Conservation (phyloP, 2,888 invertebrate species). For the Drosophila mulleri region DNA sequence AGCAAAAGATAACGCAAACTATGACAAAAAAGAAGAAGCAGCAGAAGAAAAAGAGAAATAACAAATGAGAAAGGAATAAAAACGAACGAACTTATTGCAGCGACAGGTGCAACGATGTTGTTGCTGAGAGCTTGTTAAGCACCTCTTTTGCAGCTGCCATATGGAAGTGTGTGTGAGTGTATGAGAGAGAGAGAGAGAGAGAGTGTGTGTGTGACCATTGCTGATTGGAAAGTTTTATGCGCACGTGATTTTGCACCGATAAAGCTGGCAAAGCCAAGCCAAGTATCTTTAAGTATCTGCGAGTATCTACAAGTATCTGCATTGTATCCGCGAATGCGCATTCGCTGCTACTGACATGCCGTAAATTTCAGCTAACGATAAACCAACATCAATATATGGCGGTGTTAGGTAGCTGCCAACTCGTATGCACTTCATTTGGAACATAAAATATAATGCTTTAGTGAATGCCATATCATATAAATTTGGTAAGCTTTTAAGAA, state of each 20-base stretch:
- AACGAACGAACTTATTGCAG: constrained; percentile 56
- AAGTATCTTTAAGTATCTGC: constrained; percentile 23
- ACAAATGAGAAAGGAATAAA: background rate
- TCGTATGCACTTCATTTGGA: constrained; percentile 11
- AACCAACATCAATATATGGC: constrained; percentile 27
- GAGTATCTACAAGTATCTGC: constrained; percentile 24
- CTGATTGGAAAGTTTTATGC: constrained; percentile 80
- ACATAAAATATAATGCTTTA: background rate
- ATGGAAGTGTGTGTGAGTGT: background rate
- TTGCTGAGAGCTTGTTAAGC: constrained; percentile 75
- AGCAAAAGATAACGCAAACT: constrained; percentile 65
- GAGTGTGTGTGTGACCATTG: constrained; percentile 15
- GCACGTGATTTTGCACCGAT: constrained; percentile 74
- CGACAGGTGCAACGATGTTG: constrained; percentile 42
- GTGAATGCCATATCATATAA: background rate
- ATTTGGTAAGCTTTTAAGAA: background rate
- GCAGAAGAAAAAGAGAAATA: constrained; percentile 24
- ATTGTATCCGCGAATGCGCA: constrained; percentile 35
- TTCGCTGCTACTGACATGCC: constrained; percentile 51
- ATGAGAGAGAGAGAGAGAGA: background rate
- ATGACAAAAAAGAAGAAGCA: constrained; percentile 52
- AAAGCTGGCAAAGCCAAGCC: constrained; percentile 48
- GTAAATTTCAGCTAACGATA: constrained; percentile 50
- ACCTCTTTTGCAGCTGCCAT: constrained; percentile 47
- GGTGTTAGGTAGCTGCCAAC: background rate